Base-by-base conservation (phyloP, 2,113 vertebrate species). In the Rhabdornis inornatus region DNA sequence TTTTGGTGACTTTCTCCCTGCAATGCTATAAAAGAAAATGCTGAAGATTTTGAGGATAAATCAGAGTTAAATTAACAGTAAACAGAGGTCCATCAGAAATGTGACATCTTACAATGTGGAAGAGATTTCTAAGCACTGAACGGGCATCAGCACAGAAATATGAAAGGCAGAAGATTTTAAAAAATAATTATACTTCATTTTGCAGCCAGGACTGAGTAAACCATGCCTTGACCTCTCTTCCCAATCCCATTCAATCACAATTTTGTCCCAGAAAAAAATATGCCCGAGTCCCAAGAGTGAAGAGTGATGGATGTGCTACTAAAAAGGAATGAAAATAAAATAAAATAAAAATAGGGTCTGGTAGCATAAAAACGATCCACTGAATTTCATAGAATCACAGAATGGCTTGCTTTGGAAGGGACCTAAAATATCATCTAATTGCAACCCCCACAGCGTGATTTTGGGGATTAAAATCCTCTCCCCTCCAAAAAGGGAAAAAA, bases 31-130 rank as follows among this genome's bases (percentile, higher is more conserved):
- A 55, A 61, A 49, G 19, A 49, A 92, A 91, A 84, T 3, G 21
- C 9, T n/a, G 17, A 35, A 45, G 47, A 33, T 77, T 82, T 66
- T 69, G 35, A 66, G 50, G 31, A 8, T 27, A 66, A 90, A 9
- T 60, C 49, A 56, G 44, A 89, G 30, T 9, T 68, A 52, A 70
- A 70, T 21, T 39, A 53, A 22, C 2, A 28, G 25, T 5, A 39
- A 75, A 28, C 10, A 19, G 28, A 82, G 28, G 28, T 13, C 22
- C 15, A 16, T 27, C 28, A 60, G 59, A 83, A 69, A 23, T 8
- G 7, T 8, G 9, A 6, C 7, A 25, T 27, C 5, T 50, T 31
- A 44, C 18, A 53, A n/a, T 0, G 3, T 1, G 16, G 15, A 40
- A 44, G 16, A 13, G 3, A 31, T 59, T 64, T 79, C 78, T 31